These are phyloP conservation scores for Podabrus alpinus DNA, from an alignment of 2,888 invertebrate species.

Conservation along the genomic window DNA sequence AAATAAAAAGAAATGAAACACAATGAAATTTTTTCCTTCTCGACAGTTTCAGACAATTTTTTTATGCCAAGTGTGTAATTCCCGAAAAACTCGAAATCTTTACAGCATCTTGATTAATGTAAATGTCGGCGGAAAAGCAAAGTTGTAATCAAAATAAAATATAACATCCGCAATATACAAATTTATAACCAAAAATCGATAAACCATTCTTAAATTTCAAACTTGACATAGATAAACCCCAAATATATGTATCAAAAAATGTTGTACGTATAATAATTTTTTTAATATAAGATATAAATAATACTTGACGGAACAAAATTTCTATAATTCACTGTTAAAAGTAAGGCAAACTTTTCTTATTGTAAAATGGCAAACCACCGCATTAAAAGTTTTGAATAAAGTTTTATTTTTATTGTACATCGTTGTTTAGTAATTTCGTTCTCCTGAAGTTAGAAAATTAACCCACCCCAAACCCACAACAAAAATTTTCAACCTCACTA, in stretches of 20 bases:
- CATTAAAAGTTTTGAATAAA: background rate
- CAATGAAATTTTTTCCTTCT: background rate
- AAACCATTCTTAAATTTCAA: background rate
- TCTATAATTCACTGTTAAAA: background rate
- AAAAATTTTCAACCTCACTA: background rate
- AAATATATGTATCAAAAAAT: background rate
- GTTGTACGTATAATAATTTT: background rate
- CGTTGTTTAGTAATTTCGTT: background rate
- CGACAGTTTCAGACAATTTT: background rate
- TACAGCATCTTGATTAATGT: background rate
- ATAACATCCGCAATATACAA: slow-evolving; percentile 3
- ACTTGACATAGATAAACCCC: background rate
- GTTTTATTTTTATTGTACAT: background rate
- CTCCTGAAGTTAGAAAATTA: background rate
- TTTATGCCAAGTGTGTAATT: background rate
- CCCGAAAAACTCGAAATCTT: background rate
- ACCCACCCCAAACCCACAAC: background rate
- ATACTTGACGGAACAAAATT: background rate
- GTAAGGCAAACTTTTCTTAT: background rate
- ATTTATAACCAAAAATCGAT: slow-evolving; percentile 3
- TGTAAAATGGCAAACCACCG: background rate
- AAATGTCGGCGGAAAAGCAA: background rate
- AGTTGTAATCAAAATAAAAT: slow-evolving; percentile 4
- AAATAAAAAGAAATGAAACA: background rate
- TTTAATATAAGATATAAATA: background rate